phyloP scores from a whole-genome alignment of 2,113 vertebrate genomes.

The Carassius auratus region DNA sequence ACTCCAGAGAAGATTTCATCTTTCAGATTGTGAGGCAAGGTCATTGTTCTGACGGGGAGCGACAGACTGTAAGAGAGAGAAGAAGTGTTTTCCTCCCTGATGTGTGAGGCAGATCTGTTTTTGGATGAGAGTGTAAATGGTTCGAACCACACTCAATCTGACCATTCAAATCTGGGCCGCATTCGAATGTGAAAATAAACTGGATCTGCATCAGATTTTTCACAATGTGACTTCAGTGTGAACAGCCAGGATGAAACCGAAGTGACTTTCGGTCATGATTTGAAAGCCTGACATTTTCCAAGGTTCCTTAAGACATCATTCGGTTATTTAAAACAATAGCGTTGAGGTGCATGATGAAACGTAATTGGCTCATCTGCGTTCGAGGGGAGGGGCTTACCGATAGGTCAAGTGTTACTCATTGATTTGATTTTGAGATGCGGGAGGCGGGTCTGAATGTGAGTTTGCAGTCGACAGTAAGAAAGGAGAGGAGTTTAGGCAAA shows the following conservation, averaged over 20 bases:
- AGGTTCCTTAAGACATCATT: neutral
- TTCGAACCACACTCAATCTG: no score
- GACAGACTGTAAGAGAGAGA: neutral
- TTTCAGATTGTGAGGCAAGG: constrained; percentile 49
- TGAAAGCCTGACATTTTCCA: neutral
- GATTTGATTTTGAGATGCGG: neutral
- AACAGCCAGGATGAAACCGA: neutral
- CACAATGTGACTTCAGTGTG: neutral
- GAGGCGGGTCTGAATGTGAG: neutral
- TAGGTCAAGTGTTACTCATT: no score
- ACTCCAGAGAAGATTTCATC: constrained; percentile 74
- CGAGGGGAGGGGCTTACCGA: no score
- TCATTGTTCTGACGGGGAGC: constrained; percentile 64
- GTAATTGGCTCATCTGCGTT: no score
- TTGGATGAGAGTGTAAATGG: neutral
- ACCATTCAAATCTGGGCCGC: neutral
- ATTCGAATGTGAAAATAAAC: neutral
- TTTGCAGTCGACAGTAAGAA: neutral
- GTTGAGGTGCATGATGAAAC: neutral
- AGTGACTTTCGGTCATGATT: no score
- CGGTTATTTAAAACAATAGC: neutral
- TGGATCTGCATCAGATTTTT: neutral
- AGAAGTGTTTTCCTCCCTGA: neutral
- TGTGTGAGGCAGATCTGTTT: neutral
- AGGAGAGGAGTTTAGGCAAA: neutral